These are phyloP conservation scores for Anoplopoma fimbria DNA, from an alignment of 2,113 vertebrate species.

Conservation along the genomic window DNA sequence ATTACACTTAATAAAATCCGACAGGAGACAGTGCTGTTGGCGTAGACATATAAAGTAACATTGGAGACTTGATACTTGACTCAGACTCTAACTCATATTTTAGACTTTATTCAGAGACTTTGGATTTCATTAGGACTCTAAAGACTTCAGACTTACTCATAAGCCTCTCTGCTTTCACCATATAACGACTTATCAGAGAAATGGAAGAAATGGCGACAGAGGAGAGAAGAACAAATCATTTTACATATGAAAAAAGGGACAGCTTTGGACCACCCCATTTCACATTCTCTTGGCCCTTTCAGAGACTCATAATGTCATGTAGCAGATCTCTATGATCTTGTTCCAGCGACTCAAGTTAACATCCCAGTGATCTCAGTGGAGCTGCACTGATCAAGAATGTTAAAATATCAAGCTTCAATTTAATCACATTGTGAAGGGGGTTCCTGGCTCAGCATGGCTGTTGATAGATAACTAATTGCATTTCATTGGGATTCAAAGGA, in stretches of 20 bases:
- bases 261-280: conserved; percentile 31
- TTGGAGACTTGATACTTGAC: neutral
- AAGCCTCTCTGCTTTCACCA: neutral
- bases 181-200: conserved; percentile 1
- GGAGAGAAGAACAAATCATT: neutral
- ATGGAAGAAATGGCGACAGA: conserved; percentile 3
- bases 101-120: neutral
- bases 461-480: conserved; percentile 59
- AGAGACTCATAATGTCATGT: conserved; percentile 22
- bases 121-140: neutral
- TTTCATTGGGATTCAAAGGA: conserved; percentile 52
- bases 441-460: conserved; percentile 26
- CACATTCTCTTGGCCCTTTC: conserved; percentile 14
- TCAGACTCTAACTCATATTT: neutral
- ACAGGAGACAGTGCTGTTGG: neutral
- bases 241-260: conserved; percentile 18
- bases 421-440: conserved; percentile 51
- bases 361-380: conserved; percentile 16
- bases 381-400: conserved; percentile 55
- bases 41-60: neutral
- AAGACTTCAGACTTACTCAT: neutral
- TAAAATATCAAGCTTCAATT: conserved; percentile 50
- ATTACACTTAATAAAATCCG: too few relatives aligned
- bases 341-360: conserved; percentile 57
- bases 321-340: conserved; percentile 42